A percentile compares a stretch with the other conserved stretches of the same genome.
These are phyloP conservation scores for Ranitomeya variabilis DNA, from an alignment of 2,113 vertebrate species.

Conservation along the genomic window DNA sequence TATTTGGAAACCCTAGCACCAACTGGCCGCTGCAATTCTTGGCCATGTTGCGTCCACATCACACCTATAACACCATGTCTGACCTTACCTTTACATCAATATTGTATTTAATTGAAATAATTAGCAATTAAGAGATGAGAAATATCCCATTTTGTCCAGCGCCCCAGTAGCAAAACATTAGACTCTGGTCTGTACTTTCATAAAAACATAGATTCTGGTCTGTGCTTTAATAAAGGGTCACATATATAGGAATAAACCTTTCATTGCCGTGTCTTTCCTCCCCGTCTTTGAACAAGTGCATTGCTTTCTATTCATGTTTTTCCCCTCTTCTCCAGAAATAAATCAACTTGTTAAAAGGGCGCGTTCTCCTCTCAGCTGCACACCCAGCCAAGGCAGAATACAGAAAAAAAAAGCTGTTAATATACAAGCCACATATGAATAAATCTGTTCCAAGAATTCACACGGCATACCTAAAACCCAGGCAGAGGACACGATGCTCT, in stretches of 20 bases:
- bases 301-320: slow-evolving; percentile 45
- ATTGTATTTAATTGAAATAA: not conserved
- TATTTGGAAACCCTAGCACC: too few relatives aligned
- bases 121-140: not conserved
- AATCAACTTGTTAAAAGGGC: slow-evolving; percentile 59
- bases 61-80: too few relatives aligned
- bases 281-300: slow-evolving; percentile 45
- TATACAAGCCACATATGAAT: slow-evolving; percentile 60
- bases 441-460: slow-evolving; percentile 60
- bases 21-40: too few relatives aligned
- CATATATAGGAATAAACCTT: slow-evolving; percentile 15
- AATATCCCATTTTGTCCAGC: not conserved
- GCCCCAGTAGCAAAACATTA: not conserved
- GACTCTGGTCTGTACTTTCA: too few relatives aligned
- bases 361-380: slow-evolving; percentile 42
- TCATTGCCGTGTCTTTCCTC: slow-evolving; percentile 22
- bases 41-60: too few relatives aligned
- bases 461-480: slow-evolving; percentile 58
- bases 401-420: slow-evolving; percentile 53
- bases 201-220: too few relatives aligned
- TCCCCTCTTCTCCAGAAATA: slow-evolving; percentile 54
- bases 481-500: slow-evolving; percentile 56
- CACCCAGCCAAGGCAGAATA: slow-evolving; percentile 38
- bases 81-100: not conserved
- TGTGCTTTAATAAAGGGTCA: slow-evolving; percentile 23